These are phyloP conservation scores for Corythaixoides concolor DNA, from an alignment of 2,113 vertebrate genomes.

Conservation along the genomic window DNA sequence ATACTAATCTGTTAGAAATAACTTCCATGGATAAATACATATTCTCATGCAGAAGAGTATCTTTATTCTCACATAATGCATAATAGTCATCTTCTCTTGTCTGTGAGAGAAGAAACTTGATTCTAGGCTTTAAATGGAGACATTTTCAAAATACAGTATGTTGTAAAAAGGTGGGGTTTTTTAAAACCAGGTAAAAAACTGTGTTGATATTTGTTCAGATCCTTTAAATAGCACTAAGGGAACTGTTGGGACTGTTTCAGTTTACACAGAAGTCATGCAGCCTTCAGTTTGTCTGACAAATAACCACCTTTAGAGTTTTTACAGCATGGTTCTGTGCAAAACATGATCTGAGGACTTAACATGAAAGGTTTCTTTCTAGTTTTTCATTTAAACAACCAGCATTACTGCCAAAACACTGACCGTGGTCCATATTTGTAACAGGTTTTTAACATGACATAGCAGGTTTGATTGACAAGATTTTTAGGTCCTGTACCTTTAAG, in stretches of 20 bases:
- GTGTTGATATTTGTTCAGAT: constrained; percentile 7
- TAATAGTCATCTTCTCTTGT: neutral
- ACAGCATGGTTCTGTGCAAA: constrained; percentile 7
- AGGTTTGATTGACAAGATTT: constrained; percentile 75
- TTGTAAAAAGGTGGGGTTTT: neutral
- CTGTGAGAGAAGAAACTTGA: neutral
- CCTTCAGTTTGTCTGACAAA: neutral
- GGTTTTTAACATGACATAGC: constrained; percentile 81
- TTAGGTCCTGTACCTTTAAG: constrained; percentile 74
- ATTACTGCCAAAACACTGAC: constrained; percentile 83
- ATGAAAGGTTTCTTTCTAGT: constrained; percentile 62
- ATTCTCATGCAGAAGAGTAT: neutral
- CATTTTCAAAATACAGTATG: neutral
- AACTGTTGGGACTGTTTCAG: constrained; percentile 1
- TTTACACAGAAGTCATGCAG: constrained; percentile 15
- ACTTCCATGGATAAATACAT: neutral
- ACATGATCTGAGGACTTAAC: constrained; percentile 27
- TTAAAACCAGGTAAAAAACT: neutral
- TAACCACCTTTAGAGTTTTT: constrained; percentile 10
- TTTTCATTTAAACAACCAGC: constrained; percentile 82
- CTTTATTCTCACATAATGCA: neutral
- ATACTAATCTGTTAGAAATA: neutral
- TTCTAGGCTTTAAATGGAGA: neutral
- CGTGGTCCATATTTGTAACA: constrained; percentile 81
- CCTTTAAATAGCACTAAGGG: constrained; percentile 8